Base-by-base conservation (phyloP, 1,140 invertebrate species). In the Calliopsis andreniformis region DNA sequence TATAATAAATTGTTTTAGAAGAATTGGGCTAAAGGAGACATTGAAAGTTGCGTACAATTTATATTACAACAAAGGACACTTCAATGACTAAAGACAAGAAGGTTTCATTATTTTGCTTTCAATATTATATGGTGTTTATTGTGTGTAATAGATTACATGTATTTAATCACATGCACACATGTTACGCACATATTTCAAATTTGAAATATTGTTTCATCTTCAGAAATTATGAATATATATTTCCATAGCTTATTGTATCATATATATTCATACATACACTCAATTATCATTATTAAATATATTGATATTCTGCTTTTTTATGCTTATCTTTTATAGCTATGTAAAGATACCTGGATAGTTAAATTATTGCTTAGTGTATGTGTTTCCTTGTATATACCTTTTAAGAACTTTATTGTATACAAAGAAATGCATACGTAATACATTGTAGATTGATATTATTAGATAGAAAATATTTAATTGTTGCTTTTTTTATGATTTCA, bases 401-500 rank as follows among this genome's bases (percentile, higher is more conserved):
- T 23, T 47, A 30, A 30, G 14, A 35, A 28, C 28, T 51, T 35
- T 14, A 28, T 63, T 63, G 18, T 47, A 30, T 47, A 18, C 70
- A 58, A 42, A 59, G 59, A 16, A 6, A 56, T n/a, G 18, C 42
- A 30, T 43, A 55, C 45, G 39, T 59, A 39, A 39, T 59, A 51
- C 35, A 12, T 55, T 70, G 18, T 80, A 78, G 8, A 45, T 67
- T 20, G 12, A 32, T n/a, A 43, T 42, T 63, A 23, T n/a, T 32
- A 39, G 28, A 62, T 78, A 73, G 61, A 55, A 69, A 64, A 25
- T 84, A 18, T 75, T 78, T 84, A 84, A 86, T 32, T 80, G 43
- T 82, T 77, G 77, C 72, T 88, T 83, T 66, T 87, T 90, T 89
- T 89, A 84, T 90, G 83, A 87, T 91, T 91, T 91, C 90, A 91